Percentiles rank a stretch among this genome's conserved stretches.
Evolutionary conservation across 2,888 invertebrate species (phyloP).

Genomic region (Physocephala rufipes): DNA sequence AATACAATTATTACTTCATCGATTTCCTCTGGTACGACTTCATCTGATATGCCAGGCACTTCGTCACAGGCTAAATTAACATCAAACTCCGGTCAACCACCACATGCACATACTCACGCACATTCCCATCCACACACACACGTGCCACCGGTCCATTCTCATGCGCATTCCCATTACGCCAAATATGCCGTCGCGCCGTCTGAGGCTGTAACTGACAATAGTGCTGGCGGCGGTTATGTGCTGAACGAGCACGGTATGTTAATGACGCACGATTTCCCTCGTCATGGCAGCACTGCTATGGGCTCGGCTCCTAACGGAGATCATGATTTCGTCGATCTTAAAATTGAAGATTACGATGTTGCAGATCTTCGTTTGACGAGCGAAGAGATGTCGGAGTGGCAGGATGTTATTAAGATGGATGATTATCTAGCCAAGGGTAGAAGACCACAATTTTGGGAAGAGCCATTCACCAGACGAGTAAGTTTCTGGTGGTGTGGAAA

Average conservation of each 20-base stretch:
- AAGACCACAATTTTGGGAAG: constrained; percentile 92
- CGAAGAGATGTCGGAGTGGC: constrained; percentile 64
- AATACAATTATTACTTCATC: constrained; percentile 29
- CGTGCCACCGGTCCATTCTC: constrained; percentile 37
- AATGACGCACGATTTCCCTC: constrained; percentile 57
- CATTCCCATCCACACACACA: constrained; percentile 45
- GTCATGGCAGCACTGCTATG: constrained; percentile 48
- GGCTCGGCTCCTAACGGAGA: constrained; percentile 42
- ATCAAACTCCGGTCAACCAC: constrained; percentile 36
- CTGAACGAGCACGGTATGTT: constrained; percentile 60
- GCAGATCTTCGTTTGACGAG: constrained; percentile 58
- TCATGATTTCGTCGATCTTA: constrained; percentile 54
- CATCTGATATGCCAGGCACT: constrained; percentile 13
- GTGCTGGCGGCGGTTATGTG: constrained; percentile 50
- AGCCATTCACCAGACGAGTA: constrained; percentile 83
- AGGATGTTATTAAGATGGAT: constrained; percentile 83
- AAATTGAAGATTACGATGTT: constrained; percentile 59
- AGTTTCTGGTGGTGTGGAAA: constrained; percentile 32
- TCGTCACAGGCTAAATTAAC: constrained; percentile 25
- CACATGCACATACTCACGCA: constrained; percentile 48
- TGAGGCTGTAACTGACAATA: not conserved
- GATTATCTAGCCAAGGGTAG: constrained; percentile 87
- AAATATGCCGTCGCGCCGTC: constrained; percentile 49
- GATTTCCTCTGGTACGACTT: constrained; percentile 23
- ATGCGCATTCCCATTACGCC: constrained; percentile 49